Evolutionary conservation across 1,140 invertebrate genomes (phyloP), one percentile per base, ranked within the genome.

Genomic region (Mercenaria mercenaria): DNA sequence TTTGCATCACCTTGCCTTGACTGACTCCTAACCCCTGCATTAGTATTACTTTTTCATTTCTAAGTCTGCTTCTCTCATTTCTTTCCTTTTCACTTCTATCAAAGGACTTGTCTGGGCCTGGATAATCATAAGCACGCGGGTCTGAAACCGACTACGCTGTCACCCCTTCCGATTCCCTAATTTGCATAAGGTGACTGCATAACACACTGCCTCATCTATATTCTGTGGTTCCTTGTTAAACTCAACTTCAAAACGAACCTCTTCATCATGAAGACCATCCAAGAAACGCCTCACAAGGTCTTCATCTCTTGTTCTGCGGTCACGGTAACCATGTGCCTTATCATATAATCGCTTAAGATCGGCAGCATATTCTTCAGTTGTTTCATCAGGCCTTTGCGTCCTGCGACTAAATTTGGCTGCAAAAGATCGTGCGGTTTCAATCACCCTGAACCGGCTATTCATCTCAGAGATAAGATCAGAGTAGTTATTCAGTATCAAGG

Each of bases 311-410:
- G 67, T 82, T 23, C 34, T 41, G 41, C 20, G 20, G 52, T 74
- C 83, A 41, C 89, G n/a, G 20, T 90, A 39, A 11, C 32, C 18
- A 56, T 90, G 76, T 13, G 82, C 89, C 41, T 61, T 74, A 29
- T 88, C 77, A 72, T 90, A 85, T 6, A 90, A 37, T 20, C 41
- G n/a, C 43, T 88, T 91, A 8, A 91, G 41, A 23, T 91, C 90
- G 29, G 90, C 59, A 13, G 90, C 90, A 77, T 82, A 91, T 61
- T 82, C 84, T 47, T 91, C 77, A 43, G 56, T n/a, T 18, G 50
- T 61, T 77, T 91, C 90, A 37, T 67, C 39, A n/a, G 18, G 56
- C 15, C 29, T 47, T 50, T 89, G 86, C 23, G 39, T 56, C 4
- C 74, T 0, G 29, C 76, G 26, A 43, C 59, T 85, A 52, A 91